Percentiles rank a stretch among this genome's conserved stretches.
phyloP scores from a whole-genome alignment of 2,797 vertebrate genomes.

The Clarias fuscus region DNA sequence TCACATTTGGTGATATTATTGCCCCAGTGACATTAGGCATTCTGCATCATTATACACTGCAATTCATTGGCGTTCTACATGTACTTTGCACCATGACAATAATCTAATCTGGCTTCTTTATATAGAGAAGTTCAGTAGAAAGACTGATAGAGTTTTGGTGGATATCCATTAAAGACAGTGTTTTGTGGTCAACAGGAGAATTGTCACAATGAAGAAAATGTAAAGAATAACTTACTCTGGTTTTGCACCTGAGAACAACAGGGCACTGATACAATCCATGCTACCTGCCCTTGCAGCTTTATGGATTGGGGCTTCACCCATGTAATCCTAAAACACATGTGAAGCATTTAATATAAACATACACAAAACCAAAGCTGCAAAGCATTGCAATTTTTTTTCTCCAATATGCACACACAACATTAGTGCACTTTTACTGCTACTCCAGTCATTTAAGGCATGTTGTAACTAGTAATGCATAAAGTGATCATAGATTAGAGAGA shows the following conservation, averaged over 20 bases:
- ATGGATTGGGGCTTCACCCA: constrained; percentile 94
- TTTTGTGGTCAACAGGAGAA: constrained; percentile 12
- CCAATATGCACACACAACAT: neutral
- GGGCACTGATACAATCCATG: constrained; percentile 89
- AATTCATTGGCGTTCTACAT: too few species aligned
- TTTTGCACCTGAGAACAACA: constrained; percentile 88
- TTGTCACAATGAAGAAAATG: constrained; percentile 15
- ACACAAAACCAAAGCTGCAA: neutral
- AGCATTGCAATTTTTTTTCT: neutral
- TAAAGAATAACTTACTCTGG: constrained; percentile 84
- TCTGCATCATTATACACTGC: constrained; percentile 5
- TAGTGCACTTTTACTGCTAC: neutral
- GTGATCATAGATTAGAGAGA: neutral
- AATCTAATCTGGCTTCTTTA: constrained; percentile 14
- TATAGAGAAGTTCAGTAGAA: constrained; percentile 4
- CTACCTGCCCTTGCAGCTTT: constrained; percentile 96
- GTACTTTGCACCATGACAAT: too few species aligned
- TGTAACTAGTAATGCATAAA: neutral
- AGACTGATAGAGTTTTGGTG: constrained; percentile 22
- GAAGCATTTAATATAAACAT: neutral
- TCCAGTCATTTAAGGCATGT: neutral
- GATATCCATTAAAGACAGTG: constrained; percentile 39
- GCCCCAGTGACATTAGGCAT: neutral
- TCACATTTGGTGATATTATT: neutral
- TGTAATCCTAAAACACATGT: constrained; percentile 81